Evolutionary conservation across 1,140 invertebrate genomes (phyloP).

Genomic region (Globodera rostochiensis): DNA sequence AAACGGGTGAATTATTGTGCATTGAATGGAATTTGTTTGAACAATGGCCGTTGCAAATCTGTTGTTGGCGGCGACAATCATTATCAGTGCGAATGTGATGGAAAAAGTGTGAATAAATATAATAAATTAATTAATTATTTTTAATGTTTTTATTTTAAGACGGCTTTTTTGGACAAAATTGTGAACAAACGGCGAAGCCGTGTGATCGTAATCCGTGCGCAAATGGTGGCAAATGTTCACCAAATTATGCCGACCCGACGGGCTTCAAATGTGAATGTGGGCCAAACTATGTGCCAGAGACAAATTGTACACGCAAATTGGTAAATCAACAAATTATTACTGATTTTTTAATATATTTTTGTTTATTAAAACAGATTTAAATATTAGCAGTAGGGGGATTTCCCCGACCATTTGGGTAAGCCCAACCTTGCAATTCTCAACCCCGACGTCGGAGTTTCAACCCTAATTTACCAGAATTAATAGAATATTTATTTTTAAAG

Average conservation of each 20-base stretch:
- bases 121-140: neutral
- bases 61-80: neutral
- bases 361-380: no score
- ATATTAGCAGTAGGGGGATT: no score
- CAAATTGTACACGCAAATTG: constrained; percentile 1
- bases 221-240: neutral
- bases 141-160: constrained; percentile 2
- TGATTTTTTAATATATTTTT: no score
- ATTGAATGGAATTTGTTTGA: constrained; percentile 27
- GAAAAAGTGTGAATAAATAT: neutral
- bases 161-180: constrained; percentile 6
- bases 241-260: neutral
- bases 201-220: constrained; percentile 1
- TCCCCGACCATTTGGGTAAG: no score
- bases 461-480: no score
- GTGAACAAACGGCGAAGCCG: neutral
- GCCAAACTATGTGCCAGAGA: neutral
- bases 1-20: constrained; percentile 26
- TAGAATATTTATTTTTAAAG: no score
- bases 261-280: constrained; percentile 9
- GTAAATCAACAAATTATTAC: neutral
- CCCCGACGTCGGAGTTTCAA: no score
- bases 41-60: constrained; percentile 12
- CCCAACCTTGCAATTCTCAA: no score
- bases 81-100: constrained; percentile 15